Evolutionary conservation across 2,888 invertebrate genomes (phyloP), one percentile per base, ranked within the genome.

Genomic region (Trichacis sp.): DNA sequence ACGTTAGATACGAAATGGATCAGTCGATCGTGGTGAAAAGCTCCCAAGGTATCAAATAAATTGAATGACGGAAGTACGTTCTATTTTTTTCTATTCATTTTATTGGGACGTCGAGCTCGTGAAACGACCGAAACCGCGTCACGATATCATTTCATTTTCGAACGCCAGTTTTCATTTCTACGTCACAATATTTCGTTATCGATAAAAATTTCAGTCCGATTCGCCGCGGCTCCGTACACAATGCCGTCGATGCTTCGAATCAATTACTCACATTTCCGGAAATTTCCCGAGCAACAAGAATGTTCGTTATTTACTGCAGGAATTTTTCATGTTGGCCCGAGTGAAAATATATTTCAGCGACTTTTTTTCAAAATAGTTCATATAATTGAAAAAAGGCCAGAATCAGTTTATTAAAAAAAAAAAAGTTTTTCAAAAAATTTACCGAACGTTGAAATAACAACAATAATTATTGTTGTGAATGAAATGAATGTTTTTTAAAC

Each of bases 91-190:
- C 49, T 58, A 53, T 58, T 24, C 24, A 8, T 24, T n/a, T 64
- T 64, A 64, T 64, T 52, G 49, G 46, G 51, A 54, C 54, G 42
- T 53, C 54, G 64, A 42, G 42, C 18, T 42, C 42, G 4, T 1
- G 17, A 54, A 46, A 45, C 64, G 46, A 24, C 24, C 4, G 24
- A 24, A 24, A 24, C 24, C 24, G 8, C 24, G 57, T 64, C 50
- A 50, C 36, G 50, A 50, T 51, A 46, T 53, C 57, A 63, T 63
- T 57, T 57, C 43, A 17, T 49, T 33, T 58, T 30, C 38, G 20
- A 29, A 42, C 46, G 58, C 58, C 49, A 49, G 38, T 20, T 54
- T 54, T 58, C 58, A 64, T 58, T 58, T 54, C 58, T 49, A 42
- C 50, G 36, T 45, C 20, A 47, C 48, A 47, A 57, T 50, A 62